A percentile compares a stretch with the other conserved stretches of the same genome.
phyloP scores from a whole-genome alignment of 2,888 invertebrate genomes.

The Malthinus flaveolus region DNA sequence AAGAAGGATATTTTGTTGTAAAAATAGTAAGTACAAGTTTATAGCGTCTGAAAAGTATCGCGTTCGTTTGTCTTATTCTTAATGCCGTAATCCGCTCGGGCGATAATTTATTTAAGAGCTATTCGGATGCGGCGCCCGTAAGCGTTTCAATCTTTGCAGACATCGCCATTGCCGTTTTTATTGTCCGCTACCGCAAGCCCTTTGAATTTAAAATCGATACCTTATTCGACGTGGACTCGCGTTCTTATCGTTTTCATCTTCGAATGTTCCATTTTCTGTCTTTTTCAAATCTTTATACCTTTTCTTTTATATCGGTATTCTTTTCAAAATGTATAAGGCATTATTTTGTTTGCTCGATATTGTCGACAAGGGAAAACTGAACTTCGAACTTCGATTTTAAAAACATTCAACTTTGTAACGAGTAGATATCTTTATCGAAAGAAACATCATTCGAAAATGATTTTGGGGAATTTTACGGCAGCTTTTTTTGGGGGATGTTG shows the following conservation, averaged over 20 bases:
- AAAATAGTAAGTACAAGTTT: background rate
- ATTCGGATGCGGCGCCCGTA: slow-evolving; percentile 35
- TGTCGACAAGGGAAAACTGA: slow-evolving; percentile 21
- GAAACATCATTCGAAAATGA: too few species aligned
- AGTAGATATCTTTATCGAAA: slow-evolving; percentile 3
- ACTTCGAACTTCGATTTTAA: slow-evolving; percentile 19
- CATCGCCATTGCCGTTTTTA: slow-evolving; percentile 29
- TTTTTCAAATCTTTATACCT: slow-evolving; percentile 1
- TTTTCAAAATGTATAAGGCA: slow-evolving; percentile 18
- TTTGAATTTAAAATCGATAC: slow-evolving; percentile 32
- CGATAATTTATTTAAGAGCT: slow-evolving; percentile 36
- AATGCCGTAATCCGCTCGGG: slow-evolving; percentile 16
- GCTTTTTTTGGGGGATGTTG: background rate
- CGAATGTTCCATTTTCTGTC: slow-evolving; percentile 5
- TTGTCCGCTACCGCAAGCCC: slow-evolving; percentile 28
- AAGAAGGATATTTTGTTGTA: background rate
- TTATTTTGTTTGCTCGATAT: slow-evolving; percentile 26
- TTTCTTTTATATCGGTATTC: slow-evolving; percentile 16
- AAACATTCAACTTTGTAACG: slow-evolving; percentile 13
- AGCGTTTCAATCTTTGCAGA: slow-evolving; percentile 30
- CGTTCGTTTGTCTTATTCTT: slow-evolving; percentile 15
- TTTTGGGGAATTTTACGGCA: background rate
- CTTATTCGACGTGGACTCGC: slow-evolving; percentile 22
- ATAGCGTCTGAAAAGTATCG: background rate
- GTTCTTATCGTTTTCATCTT: slow-evolving; percentile 21